Percentiles rank a stretch among this genome's conserved stretches.
phyloP scores from a whole-genome alignment of 2,888 invertebrate genomes.

The Chrysina gloriosa region DNA sequence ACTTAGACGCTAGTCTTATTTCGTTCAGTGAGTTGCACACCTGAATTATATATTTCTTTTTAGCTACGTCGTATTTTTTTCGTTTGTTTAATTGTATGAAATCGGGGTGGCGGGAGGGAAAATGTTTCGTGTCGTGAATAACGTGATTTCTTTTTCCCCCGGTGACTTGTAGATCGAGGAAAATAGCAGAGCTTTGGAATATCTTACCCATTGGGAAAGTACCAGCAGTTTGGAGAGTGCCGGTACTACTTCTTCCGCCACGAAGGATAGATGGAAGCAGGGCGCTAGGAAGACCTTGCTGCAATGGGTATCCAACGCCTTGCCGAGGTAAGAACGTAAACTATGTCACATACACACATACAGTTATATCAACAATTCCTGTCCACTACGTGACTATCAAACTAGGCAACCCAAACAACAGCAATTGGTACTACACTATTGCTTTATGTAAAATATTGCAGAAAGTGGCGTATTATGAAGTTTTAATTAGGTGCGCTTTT shows the following conservation, averaged over 20 bases:
- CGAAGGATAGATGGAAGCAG: constrained; percentile 80
- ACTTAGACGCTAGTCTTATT: constrained; percentile 4
- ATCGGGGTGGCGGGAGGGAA: too few relatives aligned
- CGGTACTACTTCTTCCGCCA: constrained; percentile 75
- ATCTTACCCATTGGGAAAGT: constrained; percentile 84
- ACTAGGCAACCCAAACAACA: too few relatives aligned
- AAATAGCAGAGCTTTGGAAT: constrained; percentile 89
- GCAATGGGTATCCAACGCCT: constrained; percentile 93
- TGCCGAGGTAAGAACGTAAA: constrained; percentile 77
- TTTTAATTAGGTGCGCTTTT: too few relatives aligned
- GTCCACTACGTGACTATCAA: too few relatives aligned
- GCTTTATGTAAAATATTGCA: too few relatives aligned
- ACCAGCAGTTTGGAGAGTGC: constrained; percentile 88
- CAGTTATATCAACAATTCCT: too few relatives aligned
- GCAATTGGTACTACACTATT: too few relatives aligned
- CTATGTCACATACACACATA: constrained; percentile 6
- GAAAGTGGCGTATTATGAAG: too few relatives aligned
- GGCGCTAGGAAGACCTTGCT: constrained; percentile 92
- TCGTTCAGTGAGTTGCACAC: constrained; percentile 2
- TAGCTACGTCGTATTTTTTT: neutral
- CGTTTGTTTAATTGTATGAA: neutral
- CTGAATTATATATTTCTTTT: neutral
- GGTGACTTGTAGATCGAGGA: constrained; percentile 85
- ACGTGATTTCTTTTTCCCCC: neutral
- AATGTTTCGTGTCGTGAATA: too few relatives aligned